A percentile compares a stretch with the other conserved stretches of the same genome.
phyloP scores from a whole-genome alignment of 2,797 vertebrate species.

The Lemur catta region DNA sequence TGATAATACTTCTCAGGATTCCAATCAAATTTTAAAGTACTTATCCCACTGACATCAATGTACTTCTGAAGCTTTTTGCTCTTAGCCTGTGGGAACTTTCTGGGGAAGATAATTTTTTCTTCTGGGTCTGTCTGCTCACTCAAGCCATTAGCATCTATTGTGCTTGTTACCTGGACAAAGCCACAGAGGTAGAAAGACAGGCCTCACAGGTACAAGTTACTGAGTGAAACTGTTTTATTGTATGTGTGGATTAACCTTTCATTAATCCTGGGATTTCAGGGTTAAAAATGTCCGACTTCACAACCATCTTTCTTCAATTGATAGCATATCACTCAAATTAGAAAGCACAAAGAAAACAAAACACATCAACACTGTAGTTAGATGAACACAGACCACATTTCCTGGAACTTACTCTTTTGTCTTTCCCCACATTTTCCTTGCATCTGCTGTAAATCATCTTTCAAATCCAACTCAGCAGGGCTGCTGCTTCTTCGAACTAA shows the following conservation, averaged over 20 bases:
- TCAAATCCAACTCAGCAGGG: constrained; percentile 89
- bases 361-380: neutral
- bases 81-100: neutral
- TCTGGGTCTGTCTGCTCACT: neutral
- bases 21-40: neutral
- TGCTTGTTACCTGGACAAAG: neutral
- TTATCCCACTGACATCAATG: neutral
- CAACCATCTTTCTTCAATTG: neutral
- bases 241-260: neutral
- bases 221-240: neutral
- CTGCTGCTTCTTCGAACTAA: constrained; percentile 89
- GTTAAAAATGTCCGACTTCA: neutral
- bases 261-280: neutral
- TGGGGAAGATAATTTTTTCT: neutral
- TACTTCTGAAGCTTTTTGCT: neutral
- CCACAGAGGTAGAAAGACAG: neutral
- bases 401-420: constrained; percentile 90
- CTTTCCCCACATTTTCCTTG: constrained; percentile 84
- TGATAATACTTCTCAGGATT: neutral
- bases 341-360: constrained; percentile 16
- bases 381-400: neutral
- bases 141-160: neutral
- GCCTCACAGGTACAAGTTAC: neutral
- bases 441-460: constrained; percentile 82
- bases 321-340: neutral